Percentiles rank a stretch among this genome's conserved stretches.
Conservation (phyloP, 2,888 invertebrate genomes). For the Spodoptera littoralis region DNA sequence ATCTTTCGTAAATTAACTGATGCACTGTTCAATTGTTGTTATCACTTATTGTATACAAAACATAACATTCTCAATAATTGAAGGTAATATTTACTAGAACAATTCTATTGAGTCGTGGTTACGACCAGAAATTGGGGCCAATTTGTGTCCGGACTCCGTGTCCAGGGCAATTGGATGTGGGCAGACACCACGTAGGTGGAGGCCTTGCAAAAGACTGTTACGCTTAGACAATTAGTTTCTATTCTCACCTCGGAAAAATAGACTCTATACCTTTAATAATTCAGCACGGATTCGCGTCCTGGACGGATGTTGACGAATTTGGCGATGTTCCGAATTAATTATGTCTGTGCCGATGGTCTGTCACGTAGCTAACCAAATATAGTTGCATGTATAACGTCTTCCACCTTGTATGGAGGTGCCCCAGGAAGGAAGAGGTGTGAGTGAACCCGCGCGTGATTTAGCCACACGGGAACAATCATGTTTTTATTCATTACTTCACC, state of each 20-base stretch:
- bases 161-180: constrained; percentile 85
- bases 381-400: constrained; percentile 72
- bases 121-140: constrained; percentile 73
- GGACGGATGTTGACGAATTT: constrained; percentile 75
- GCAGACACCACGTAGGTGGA: constrained; percentile 84
- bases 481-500: constrained; percentile 64
- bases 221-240: constrained; percentile 71
- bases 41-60: constrained; percentile 48
- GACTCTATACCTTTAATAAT: constrained; percentile 70
- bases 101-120: constrained; percentile 55
- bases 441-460: constrained; percentile 72
- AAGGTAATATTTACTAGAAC: constrained; percentile 49
- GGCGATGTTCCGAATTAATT: constrained; percentile 84
- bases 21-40: constrained; percentile 37
- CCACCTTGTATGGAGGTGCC: constrained; percentile 78
- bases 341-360: constrained; percentile 72
- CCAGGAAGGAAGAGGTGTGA: constrained; percentile 84
- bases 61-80: constrained; percentile 46
- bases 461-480: constrained; percentile 65
- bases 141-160: constrained; percentile 70
- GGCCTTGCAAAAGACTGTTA: constrained; percentile 83
- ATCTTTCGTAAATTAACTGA: constrained; percentile 29
- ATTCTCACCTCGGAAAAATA: constrained; percentile 63
- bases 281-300: constrained; percentile 72
- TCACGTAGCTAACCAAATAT: constrained; percentile 86